Conservation (phyloP, 92 coral and sea anemone species). For the Blastomussa wellsi region DNA sequence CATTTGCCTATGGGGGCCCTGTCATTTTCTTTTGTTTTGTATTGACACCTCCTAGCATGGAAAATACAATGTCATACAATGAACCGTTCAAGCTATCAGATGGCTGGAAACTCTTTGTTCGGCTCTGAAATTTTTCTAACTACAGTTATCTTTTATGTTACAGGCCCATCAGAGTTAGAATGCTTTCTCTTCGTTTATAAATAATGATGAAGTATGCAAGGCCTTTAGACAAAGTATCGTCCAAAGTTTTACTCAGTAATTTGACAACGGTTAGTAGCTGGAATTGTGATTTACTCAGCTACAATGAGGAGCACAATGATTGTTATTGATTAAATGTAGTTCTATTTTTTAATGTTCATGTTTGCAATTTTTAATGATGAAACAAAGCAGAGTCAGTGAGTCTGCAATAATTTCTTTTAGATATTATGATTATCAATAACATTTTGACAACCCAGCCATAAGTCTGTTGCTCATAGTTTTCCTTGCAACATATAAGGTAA, state of each 20-base stretch:
- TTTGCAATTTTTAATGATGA: too few relatives aligned
- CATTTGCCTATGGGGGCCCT: too few relatives aligned
- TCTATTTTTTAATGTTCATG: too few relatives aligned
- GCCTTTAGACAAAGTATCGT: slow-evolving; percentile 6
- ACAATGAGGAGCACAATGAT: background rate
- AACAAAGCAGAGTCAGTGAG: too few relatives aligned
- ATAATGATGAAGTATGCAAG: slow-evolving; percentile 1
- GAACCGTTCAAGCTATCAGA: background rate
- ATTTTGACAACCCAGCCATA: background rate
- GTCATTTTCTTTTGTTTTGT: background rate
- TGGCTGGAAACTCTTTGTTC: background rate
- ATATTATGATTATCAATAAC: too few relatives aligned
- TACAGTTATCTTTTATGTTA: background rate
- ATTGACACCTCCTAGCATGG: background rate
- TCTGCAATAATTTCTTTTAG: too few relatives aligned
- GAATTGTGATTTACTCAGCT: background rate
- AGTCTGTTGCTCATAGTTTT: background rate
- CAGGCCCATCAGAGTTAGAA: slow-evolving; percentile 8
- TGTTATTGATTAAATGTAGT: background rate
- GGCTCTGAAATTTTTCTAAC: background rate
- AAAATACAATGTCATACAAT: background rate
- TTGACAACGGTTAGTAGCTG: background rate
- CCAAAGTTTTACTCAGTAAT: background rate
- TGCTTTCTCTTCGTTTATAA: background rate
- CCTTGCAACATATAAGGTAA: background rate